Evolutionary conservation across 2,888 invertebrate genomes (phyloP), one percentile per base, ranked within the genome.

Genomic region (Nineta flava): DNA sequence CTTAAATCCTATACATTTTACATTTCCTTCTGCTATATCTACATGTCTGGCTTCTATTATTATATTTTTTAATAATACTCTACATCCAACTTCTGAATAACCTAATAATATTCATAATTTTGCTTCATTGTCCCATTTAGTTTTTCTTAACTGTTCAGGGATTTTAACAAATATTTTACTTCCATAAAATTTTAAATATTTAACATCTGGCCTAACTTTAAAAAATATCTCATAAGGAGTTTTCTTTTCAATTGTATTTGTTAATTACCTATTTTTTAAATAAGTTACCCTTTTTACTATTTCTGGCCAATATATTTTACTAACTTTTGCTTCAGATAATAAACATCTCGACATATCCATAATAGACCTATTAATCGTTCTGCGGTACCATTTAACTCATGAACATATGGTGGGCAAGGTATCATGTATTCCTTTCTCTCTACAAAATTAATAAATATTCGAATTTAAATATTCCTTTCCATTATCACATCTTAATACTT

Each of bases 291-390:
- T 42, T 47, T 50, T 31, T 10, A 55, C 45, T 31, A 51, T 26
- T 52, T 53, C 53, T 9, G 55, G 52, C 53, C 53, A 53, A 55
- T 51, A 55, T 34, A 12, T 50, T 44, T 31, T 52, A n/a, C 42
- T 31, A 1, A 58, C 46, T 38, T 51, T 53, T 17, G 56, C 53
- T 49, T 57, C 57, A 31, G 41, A 15, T 49, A 58, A 50, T 40
- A 57, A 51, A 51, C 54, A 57, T 42, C 56, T 46, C 13, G 51
- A 26, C 38, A 51, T 55, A 34, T 57, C 54, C 56, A 56, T 55
- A 12, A 55, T 35, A 35, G 53, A 45, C 44, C 55, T 51, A 40
- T 58, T 58, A 42, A 55, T 41, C 54, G 53, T 49, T 57, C 54
- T 19, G 53, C 58, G 21, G 46, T 46, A 15, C 55, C 54, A 49